Conservation (phyloP, 2,888 invertebrate genomes). For the Julus scanicus region DNA sequence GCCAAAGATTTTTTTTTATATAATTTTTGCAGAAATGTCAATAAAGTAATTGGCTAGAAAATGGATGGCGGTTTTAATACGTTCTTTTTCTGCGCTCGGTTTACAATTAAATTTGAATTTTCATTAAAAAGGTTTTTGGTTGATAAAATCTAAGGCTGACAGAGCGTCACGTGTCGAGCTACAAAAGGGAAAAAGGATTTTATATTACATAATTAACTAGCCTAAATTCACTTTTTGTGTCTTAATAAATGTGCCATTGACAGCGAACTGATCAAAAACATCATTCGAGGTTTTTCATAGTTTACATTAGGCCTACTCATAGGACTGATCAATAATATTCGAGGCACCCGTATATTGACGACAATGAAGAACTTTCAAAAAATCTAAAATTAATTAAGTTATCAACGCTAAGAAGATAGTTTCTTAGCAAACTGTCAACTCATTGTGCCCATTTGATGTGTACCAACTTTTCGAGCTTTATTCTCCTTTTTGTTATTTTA, state of each 20-base stretch:
- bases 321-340: background rate
- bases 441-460: background rate
- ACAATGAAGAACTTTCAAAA: background rate
- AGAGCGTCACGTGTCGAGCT: background rate
- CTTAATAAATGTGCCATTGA: background rate
- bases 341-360: background rate
- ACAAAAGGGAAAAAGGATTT: background rate
- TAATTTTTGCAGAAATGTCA: constrained; percentile 15
- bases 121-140: background rate
- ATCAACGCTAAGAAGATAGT: background rate
- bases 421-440: background rate
- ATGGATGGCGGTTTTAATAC: constrained; percentile 36
- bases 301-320: background rate
- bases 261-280: constrained; percentile 30
- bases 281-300: background rate
- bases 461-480: too few relatives aligned
- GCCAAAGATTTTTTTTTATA: background rate
- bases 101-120: constrained; percentile 35
- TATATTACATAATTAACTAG: constrained; percentile 15
- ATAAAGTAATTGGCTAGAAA: constrained; percentile 32
- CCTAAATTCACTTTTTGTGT: constrained; percentile 11
- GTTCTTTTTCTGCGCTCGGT: background rate
- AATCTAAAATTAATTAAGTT: constrained; percentile 6
- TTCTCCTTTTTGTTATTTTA: too few relatives aligned
- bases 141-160: constrained; percentile 29